phyloP scores from a whole-genome alignment of 2,888 invertebrate species.

The Eupithecia dodoneata region DNA sequence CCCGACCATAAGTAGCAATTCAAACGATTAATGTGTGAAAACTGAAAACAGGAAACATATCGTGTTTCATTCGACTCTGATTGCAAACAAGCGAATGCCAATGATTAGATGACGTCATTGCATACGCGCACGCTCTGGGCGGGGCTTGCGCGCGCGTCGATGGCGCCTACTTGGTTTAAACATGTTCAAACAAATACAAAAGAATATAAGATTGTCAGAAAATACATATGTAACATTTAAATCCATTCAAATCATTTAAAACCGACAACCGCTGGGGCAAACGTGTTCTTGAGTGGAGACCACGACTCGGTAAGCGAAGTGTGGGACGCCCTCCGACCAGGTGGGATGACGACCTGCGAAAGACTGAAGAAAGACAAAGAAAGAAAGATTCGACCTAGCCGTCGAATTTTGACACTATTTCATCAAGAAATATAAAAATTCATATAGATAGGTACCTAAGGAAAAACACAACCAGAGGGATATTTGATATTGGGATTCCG shows the following conservation, averaged over 20 bases:
- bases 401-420: background rate
- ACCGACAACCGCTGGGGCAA: too few relatives aligned
- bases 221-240: background rate
- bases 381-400: background rate
- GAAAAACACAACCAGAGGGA: background rate
- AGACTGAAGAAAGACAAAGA: too few relatives aligned
- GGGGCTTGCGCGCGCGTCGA: slow-evolving; percentile 49
- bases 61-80: slow-evolving; percentile 35
- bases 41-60: slow-evolving; percentile 41
- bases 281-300: too few relatives aligned
- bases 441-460: background rate
- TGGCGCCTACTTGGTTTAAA: background rate
- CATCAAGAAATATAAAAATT: background rate
- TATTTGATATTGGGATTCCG: background rate
- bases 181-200: background rate
- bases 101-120: slow-evolving; percentile 58
- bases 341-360: too few relatives aligned
- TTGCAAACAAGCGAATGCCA: slow-evolving; percentile 37
- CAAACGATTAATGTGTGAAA: slow-evolving; percentile 39
- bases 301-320: too few relatives aligned
- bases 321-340: too few relatives aligned
- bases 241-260: too few relatives aligned
- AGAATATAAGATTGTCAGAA: background rate
- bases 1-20: background rate
- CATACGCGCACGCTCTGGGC: slow-evolving; percentile 49